Conservation (phyloP, 2,888 invertebrate genomes). For the Catocala fraxini region DNA sequence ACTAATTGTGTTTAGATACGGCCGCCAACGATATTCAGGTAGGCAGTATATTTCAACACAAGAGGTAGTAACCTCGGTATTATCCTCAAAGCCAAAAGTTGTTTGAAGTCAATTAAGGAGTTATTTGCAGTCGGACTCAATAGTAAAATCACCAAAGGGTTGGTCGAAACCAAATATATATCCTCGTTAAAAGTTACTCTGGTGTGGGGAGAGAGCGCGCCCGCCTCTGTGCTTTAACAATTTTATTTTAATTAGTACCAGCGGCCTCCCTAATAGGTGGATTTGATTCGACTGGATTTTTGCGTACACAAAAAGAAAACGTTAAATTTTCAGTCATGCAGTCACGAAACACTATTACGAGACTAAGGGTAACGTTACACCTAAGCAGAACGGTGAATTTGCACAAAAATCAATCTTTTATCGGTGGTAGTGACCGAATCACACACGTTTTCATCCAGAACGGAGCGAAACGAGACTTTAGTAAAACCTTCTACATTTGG, state of each 20-base stretch:
- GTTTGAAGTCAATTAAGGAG: conserved; percentile 86
- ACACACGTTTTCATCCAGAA: too few species aligned
- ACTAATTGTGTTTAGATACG: conserved; percentile 30
- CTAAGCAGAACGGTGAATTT: too few species aligned
- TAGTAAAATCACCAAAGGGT: conserved; percentile 86
- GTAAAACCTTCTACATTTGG: too few species aligned
- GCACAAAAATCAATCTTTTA: too few species aligned
- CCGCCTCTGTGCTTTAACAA: conserved; percentile 80
- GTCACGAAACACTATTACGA: neutral
- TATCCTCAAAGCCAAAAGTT: conserved; percentile 76
- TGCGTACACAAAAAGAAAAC: conserved; percentile 39
- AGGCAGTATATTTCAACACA: conserved; percentile 39
- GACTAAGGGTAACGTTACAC: too few species aligned
- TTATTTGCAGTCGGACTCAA: conserved; percentile 86
- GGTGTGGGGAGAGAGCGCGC: conserved; percentile 65
- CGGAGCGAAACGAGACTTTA: too few species aligned
- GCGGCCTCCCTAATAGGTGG: conserved; percentile 75
- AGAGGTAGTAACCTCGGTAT: conserved; percentile 62
- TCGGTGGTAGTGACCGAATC: too few species aligned
- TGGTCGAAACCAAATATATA: conserved; percentile 86
- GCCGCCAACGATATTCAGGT: conserved; percentile 45
- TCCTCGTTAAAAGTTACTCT: conserved; percentile 87
- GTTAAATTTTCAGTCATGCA: conserved; percentile 23
- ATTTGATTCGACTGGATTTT: conserved; percentile 73
- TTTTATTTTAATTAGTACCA: conserved; percentile 87